Conservation (phyloP, 2,888 invertebrate species). For the Eupithecia subumbrata region DNA sequence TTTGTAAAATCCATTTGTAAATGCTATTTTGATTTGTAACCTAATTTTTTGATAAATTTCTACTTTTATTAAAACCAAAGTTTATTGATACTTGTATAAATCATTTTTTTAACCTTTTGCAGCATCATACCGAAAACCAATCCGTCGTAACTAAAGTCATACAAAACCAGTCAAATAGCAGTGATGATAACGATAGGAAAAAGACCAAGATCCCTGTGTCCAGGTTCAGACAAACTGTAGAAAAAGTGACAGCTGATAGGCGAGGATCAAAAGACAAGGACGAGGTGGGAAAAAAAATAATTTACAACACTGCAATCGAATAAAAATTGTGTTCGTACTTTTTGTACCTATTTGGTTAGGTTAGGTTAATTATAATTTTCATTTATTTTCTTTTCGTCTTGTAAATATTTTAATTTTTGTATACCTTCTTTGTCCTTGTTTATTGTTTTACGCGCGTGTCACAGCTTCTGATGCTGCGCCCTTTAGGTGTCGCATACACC, state of each 20-base stretch:
- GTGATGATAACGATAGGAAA: constrained; percentile 52
- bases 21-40: background rate
- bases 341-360: no score
- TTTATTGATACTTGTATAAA: background rate
- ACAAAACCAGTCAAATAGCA: background rate
- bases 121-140: background rate
- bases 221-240: constrained; percentile 60
- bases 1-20: background rate
- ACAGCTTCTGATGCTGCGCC: no score
- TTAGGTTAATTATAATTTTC: no score
- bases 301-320: background rate
- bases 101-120: background rate
- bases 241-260: constrained; percentile 54
- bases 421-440: no score
- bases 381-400: no score
- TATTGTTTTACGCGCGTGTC: no score
- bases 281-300: constrained; percentile 35
- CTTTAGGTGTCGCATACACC: no score
- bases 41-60: background rate
- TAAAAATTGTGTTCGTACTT: no score
- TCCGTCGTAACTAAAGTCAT: background rate
- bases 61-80: background rate
- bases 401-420: no score
- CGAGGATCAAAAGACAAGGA: constrained; percentile 45
- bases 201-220: constrained; percentile 66